Conservation (phyloP, 2,113 vertebrate genomes). For the Corythaeola cristata region DNA sequence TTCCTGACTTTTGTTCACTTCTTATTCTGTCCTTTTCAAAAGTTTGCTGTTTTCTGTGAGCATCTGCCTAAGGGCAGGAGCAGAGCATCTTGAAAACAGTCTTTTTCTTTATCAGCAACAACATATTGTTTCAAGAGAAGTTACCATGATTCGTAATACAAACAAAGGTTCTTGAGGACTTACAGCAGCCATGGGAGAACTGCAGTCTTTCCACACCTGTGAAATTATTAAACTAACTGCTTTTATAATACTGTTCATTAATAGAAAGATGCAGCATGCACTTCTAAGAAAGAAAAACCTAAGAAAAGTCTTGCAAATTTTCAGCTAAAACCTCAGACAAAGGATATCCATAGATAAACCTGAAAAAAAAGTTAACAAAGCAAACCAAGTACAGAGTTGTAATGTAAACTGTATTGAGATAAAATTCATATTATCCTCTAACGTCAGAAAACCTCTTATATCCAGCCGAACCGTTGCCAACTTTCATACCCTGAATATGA, state of each 20-base stretch:
- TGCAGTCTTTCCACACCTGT: background rate
- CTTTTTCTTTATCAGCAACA: slow-evolving; percentile 56
- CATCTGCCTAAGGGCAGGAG: slow-evolving; percentile 45
- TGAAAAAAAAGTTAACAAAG: background rate
- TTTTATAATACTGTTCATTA: background rate
- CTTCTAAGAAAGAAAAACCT: background rate
- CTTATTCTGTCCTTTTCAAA: slow-evolving; percentile 41
- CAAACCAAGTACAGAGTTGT: background rate
- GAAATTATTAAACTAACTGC: background rate
- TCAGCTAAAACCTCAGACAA: background rate
- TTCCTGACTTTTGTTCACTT: slow-evolving; percentile 39
- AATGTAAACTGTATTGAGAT: background rate
- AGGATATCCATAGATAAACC: background rate
- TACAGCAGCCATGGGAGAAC: background rate
- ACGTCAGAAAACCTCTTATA: background rate
- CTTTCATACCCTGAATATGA: background rate
- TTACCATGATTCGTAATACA: background rate
- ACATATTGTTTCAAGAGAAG: slow-evolving; percentile 52
- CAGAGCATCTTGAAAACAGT: slow-evolving; percentile 54
- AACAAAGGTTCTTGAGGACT: slow-evolving; percentile 11
- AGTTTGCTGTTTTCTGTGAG: slow-evolving; percentile 46
- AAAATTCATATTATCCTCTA: background rate
- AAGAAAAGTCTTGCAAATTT: background rate
- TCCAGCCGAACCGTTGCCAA: background rate
- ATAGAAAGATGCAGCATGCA: background rate